phyloP scores from a whole-genome alignment of 2,797 vertebrate species.

The Adelosebastes latens region DNA sequence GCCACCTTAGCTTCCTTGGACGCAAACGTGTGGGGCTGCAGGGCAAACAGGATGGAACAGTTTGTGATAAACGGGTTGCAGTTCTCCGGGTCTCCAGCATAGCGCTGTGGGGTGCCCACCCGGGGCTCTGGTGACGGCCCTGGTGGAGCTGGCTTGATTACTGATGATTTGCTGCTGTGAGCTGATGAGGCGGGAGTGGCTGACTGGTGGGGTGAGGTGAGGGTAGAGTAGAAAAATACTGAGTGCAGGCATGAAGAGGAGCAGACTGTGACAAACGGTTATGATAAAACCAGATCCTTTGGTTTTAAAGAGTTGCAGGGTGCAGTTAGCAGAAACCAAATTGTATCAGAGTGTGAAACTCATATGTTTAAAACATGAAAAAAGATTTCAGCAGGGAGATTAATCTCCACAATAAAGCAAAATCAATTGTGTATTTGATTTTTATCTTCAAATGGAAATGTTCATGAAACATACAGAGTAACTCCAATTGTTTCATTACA shows the following conservation, averaged over 20 bases:
- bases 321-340: background rate
- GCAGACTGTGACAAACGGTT: background rate
- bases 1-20: background rate
- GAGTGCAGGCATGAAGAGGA: too few species aligned
- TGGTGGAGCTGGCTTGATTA: background rate
- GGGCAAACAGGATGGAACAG: background rate
- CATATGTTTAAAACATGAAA: background rate
- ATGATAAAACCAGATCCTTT: background rate
- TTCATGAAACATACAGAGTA: background rate
- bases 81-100: background rate
- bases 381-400: background rate
- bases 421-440: background rate
- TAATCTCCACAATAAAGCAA: background rate
- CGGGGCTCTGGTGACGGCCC: background rate
- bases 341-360: background rate
- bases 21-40: background rate
- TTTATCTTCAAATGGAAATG: background rate
- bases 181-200: background rate
- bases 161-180: background rate
- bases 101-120: too few species aligned
- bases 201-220: background rate
- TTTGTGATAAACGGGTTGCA: background rate
- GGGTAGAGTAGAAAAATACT: too few species aligned
- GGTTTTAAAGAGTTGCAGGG: background rate
- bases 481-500: background rate